phyloP scores from a whole-genome alignment of 2,888 invertebrate species.

The Erebia aethiops region DNA sequence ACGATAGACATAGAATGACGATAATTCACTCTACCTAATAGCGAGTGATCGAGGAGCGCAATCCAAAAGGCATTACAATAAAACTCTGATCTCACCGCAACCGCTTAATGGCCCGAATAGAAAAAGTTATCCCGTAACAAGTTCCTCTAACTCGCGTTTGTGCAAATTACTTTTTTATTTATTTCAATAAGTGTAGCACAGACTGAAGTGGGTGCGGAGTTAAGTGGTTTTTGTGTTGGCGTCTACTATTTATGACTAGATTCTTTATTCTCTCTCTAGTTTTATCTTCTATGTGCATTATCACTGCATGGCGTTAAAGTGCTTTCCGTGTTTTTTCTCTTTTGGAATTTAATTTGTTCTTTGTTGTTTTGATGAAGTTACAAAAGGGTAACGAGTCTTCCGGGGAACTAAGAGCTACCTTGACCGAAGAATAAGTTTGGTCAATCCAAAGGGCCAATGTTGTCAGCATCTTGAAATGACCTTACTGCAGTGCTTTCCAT shows the following conservation, averaged over 20 bases:
- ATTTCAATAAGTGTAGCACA: constrained; percentile 23
- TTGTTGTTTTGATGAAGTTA: too few species aligned
- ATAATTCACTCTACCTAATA: constrained; percentile 6
- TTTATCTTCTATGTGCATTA: neutral
- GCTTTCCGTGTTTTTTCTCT: too few species aligned
- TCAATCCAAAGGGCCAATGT: too few species aligned
- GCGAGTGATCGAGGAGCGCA: constrained; percentile 22
- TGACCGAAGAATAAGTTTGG: too few species aligned
- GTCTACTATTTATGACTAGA: constrained; percentile 11
- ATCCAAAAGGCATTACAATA: constrained; percentile 36
- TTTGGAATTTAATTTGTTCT: too few species aligned
- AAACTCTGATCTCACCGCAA: constrained; percentile 33
- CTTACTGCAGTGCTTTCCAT: too few species aligned
- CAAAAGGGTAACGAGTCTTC: too few species aligned
- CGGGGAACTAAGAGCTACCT: too few species aligned
- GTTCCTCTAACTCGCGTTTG: constrained; percentile 27
- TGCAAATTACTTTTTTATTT: constrained; percentile 29
- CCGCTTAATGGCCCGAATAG: constrained; percentile 39
- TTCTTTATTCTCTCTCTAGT: neutral
- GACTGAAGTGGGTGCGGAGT: constrained; percentile 12
- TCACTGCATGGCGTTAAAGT: neutral
- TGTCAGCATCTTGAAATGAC: too few species aligned
- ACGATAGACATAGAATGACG: neutral
- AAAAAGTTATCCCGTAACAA: constrained; percentile 37
- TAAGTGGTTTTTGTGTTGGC: constrained; percentile 22